Base-by-base conservation (phyloP, 2,113 vertebrate genomes). In the Mormyrus lacerda region DNA sequence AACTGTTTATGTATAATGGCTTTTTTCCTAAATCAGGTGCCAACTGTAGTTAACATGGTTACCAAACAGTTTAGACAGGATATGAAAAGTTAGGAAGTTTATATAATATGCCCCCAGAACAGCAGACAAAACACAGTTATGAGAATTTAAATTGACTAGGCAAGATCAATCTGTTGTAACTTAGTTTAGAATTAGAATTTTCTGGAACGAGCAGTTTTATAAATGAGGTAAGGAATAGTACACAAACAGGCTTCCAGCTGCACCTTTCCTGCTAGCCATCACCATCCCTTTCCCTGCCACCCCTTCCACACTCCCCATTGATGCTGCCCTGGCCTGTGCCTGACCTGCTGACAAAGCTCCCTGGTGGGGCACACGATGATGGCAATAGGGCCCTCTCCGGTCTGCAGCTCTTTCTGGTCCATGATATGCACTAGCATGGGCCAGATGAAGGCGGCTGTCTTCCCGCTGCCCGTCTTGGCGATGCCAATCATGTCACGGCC, bases 401-500 rank as follows among this genome's bases (percentile, higher is more conserved):
- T 92, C 48, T 99, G 96, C 55, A 99, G 94, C 91, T 99, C 98
- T 91, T 98, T 99, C 93, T 99, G 98, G 92, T 99, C 98, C 98
- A 99, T 99, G 94, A 99, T 99, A 91, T 99, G 98, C 93, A 99
- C 97, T 93, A 99, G 91, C 96, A 99, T 99, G 0, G 98, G 98
- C 98, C 98, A 99, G 93, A 99, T 99, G 91, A 99, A 99, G 2
- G 98, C 98, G 42, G 98, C 98, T 0, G 98, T 99, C 93, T 99
- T 99, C 2, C 98, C 98, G 31, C 98, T 99, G 88, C 98, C 98
- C 15, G 98, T 99, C 94, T 99, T 99, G 53, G 98, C 98, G 90
- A 99, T 99, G 83, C 98, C 98, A 89, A 99, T 99, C 97, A 99
- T 98, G 91, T 99, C 98, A 92, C 98, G 97, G 90, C 98, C 98